A percentile compares a stretch with the other conserved stretches of the same genome.
These are phyloP conservation scores for Plagodis pulveraria DNA, from an alignment of 2,888 invertebrate species.

Conservation along the genomic window DNA sequence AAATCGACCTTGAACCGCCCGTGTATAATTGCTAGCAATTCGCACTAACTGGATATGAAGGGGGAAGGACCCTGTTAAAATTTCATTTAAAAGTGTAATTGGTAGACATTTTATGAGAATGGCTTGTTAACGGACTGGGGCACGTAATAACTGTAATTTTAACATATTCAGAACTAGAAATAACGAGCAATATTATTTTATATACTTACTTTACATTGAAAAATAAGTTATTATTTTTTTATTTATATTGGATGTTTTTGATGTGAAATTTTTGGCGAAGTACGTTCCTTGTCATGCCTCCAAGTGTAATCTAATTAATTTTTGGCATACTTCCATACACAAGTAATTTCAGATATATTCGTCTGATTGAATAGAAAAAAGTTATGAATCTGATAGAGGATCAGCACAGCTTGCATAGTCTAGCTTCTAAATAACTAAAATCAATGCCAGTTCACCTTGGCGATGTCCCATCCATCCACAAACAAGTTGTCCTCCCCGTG, in stretches of 20 bases:
- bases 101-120: slow-evolving; percentile 20
- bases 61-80: slow-evolving; percentile 32
- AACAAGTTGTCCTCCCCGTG: slow-evolving; percentile 11
- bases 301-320: too few relatives aligned
- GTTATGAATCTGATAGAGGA: too few relatives aligned
- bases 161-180: not conserved
- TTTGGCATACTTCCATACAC: too few relatives aligned
- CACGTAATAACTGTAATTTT: not conserved
- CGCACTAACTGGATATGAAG: slow-evolving; percentile 48
- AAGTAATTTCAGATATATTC: too few relatives aligned
- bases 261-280: not conserved
- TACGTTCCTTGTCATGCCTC: too few relatives aligned
- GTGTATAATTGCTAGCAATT: slow-evolving; percentile 65
- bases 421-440: not conserved
- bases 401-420: too few relatives aligned
- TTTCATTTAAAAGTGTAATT: slow-evolving; percentile 25
- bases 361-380: too few relatives aligned
- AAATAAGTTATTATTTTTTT: too few relatives aligned
- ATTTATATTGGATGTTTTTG: too few relatives aligned
- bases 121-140: not conserved
- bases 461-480: slow-evolving; percentile 3
- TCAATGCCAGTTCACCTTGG: slow-evolving; percentile 31
- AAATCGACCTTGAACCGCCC: slow-evolving; percentile 71
- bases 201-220: too few relatives aligned
- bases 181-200: not conserved